Percentiles rank a stretch among this genome's conserved stretches.
Evolutionary conservation across 2,113 vertebrate species (phyloP).

Genomic region (Oenanthe oenanthe): DNA sequence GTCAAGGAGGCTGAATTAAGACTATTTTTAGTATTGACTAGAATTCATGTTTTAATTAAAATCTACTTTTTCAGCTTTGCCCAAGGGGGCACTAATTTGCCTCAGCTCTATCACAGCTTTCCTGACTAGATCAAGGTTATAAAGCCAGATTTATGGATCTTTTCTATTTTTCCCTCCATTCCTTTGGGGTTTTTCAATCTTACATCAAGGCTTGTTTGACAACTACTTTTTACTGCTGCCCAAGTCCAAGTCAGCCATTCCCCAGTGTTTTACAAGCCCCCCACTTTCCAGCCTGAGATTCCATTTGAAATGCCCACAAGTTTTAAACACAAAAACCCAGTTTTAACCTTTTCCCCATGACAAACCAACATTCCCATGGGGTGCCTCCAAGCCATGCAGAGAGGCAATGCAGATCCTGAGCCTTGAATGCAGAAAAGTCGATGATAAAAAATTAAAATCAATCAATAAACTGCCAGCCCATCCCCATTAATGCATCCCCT

Average conservation of each 20-base stretch:
- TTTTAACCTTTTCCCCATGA: background rate
- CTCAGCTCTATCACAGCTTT: background rate
- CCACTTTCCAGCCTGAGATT: background rate
- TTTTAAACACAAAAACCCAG: background rate
- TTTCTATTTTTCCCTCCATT: background rate
- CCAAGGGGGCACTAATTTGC: background rate
- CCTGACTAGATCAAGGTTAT: background rate
- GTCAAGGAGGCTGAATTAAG: accelerated
- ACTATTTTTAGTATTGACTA: background rate
- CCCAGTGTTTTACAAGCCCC: background rate
- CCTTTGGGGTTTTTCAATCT: background rate
- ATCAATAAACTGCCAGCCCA: background rate
- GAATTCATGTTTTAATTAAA: background rate
- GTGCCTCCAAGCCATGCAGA: background rate
- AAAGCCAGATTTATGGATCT: background rate
- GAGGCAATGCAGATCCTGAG: background rate
- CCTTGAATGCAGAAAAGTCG: background rate
- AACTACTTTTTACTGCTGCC: background rate
- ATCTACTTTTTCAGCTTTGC: background rate
- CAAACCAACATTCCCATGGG: background rate
- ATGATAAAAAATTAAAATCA: background rate
- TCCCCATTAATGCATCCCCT: background rate
- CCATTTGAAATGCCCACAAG: background rate
- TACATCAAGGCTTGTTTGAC: background rate
- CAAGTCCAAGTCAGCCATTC: background rate